phyloP scores from a whole-genome alignment of 2,113 vertebrate species.

The Albula goreensis region DNA sequence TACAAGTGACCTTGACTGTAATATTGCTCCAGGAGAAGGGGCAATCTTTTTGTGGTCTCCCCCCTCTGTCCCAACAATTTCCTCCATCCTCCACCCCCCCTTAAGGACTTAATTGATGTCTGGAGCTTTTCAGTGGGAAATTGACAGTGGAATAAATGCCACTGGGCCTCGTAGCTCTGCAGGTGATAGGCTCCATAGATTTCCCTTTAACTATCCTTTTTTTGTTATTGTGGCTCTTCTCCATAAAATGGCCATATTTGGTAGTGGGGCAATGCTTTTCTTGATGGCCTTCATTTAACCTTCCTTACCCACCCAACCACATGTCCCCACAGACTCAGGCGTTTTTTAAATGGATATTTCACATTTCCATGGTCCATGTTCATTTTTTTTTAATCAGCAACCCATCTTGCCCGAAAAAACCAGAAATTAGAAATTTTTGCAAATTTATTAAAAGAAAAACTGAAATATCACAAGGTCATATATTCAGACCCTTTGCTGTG shows the following conservation, averaged over 20 bases:
- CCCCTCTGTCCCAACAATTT: neutral
- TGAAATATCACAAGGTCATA: too few species aligned
- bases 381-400: too few species aligned
- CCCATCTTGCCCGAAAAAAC: too few species aligned
- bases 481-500: too few species aligned
- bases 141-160: neutral
- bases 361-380: neutral
- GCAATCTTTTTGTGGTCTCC: conserved; percentile 25
- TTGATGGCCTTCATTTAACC: conserved; percentile 17
- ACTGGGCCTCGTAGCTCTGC: neutral
- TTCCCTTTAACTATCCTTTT: conserved; percentile 16
- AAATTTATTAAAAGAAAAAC: too few species aligned
- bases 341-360: neutral
- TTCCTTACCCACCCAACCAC: neutral
- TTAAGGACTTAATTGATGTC: conserved; percentile 23
- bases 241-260: neutral
- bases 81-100: neutral
- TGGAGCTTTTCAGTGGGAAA: conserved; percentile 7
- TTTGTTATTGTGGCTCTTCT: neutral
- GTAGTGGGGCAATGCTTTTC: neutral
- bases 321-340: neutral
- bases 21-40: conserved; percentile 16
- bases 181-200: neutral
- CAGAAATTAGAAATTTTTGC: too few species aligned
- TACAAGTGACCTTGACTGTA: conserved; percentile 31